Conservation (phyloP, 2,113 vertebrate species). For the Amphiprion percula region DNA sequence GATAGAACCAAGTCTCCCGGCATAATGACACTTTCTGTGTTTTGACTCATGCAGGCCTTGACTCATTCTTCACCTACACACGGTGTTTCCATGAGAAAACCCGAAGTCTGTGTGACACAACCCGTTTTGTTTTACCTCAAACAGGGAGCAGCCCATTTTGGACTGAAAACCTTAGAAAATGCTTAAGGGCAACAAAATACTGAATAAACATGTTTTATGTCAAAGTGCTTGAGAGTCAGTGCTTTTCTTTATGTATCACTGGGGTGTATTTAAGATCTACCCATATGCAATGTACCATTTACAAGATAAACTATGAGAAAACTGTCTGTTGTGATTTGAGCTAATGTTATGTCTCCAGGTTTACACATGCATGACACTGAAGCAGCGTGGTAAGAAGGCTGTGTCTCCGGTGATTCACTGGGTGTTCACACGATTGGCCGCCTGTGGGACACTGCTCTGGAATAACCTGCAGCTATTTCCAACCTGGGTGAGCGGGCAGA, state of each 20-base stretch:
- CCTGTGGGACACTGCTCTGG: slow-evolving; percentile 53
- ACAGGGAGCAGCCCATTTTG: not conserved
- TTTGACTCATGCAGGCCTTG: slow-evolving; percentile 51
- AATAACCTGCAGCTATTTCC: slow-evolving; percentile 77
- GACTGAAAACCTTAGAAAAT: slow-evolving; percentile 1
- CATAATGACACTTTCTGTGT: slow-evolving; percentile 57
- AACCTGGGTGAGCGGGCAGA: slow-evolving; percentile 55
- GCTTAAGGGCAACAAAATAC: too few relatives aligned
- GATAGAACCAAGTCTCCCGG: slow-evolving; percentile 12
- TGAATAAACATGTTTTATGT: not conserved
- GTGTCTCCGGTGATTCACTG: slow-evolving; percentile 3
- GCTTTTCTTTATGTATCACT: not conserved
- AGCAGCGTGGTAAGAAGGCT: not conserved
- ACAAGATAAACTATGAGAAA: not conserved
- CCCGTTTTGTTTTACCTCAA: slow-evolving; percentile 33
- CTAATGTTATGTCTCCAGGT: slow-evolving; percentile 12
- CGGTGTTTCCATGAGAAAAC: slow-evolving; percentile 43
- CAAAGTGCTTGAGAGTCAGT: not conserved
- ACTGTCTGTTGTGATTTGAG: not conserved
- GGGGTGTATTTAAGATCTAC: not conserved
- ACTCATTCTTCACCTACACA: slow-evolving; percentile 39
- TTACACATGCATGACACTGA: slow-evolving; percentile 3
- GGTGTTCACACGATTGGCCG: slow-evolving; percentile 26
- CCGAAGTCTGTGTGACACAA: slow-evolving; percentile 12
- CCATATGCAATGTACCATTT: not conserved